A percentile compares a stretch with the other conserved stretches of the same genome.
These are phyloP conservation scores for Zoanthus solanderi DNA, from an alignment of 92 coral and sea anemone species.

Conservation along the genomic window DNA sequence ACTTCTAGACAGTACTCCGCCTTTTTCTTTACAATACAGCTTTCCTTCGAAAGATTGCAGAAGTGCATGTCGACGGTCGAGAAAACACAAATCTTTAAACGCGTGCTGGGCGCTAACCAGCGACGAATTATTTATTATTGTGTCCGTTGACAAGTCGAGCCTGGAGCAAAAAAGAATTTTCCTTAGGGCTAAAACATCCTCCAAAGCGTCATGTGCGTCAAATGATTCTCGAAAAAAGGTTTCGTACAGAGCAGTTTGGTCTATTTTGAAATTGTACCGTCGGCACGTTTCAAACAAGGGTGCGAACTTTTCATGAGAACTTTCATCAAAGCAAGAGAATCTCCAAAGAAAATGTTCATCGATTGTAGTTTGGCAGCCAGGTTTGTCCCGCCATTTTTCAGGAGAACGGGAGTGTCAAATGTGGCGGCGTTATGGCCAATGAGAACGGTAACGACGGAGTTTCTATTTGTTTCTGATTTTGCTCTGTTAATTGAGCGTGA, in stretches of 20 bases:
- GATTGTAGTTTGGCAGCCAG: slow-evolving; percentile 27
- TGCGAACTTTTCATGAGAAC: slow-evolving; percentile 46
- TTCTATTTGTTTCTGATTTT: slow-evolving; percentile 7
- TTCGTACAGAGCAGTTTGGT: slow-evolving; percentile 42
- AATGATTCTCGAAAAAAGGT: slow-evolving; percentile 26
- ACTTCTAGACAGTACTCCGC: neutral
- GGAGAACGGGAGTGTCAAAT: slow-evolving; percentile 49
- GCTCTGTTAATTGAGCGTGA: neutral
- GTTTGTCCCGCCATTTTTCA: slow-evolving; percentile 8
- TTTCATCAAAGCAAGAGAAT: slow-evolving; percentile 43
- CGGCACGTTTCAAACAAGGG: slow-evolving; percentile 29
- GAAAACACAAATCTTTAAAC: slow-evolving; percentile 36
- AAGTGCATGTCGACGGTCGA: slow-evolving; percentile 33
- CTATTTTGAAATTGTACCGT: slow-evolving; percentile 16
- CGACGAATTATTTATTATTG: slow-evolving; percentile 48
- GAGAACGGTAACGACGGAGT: slow-evolving; percentile 25
- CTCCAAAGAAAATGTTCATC: slow-evolving; percentile 50
- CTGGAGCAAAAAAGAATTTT: slow-evolving; percentile 36
- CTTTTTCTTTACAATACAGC: slow-evolving; percentile 47
- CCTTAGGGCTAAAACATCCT: slow-evolving; percentile 32
- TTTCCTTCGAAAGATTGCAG: slow-evolving; percentile 56
- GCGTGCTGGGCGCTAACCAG: slow-evolving; percentile 29
- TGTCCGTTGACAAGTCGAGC: slow-evolving; percentile 24
- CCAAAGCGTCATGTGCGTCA: slow-evolving; percentile 40
- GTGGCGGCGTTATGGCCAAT: slow-evolving; percentile 45